phyloP scores from a whole-genome alignment of 1,140 invertebrate genomes.

The Archivesica marissinica region DNA sequence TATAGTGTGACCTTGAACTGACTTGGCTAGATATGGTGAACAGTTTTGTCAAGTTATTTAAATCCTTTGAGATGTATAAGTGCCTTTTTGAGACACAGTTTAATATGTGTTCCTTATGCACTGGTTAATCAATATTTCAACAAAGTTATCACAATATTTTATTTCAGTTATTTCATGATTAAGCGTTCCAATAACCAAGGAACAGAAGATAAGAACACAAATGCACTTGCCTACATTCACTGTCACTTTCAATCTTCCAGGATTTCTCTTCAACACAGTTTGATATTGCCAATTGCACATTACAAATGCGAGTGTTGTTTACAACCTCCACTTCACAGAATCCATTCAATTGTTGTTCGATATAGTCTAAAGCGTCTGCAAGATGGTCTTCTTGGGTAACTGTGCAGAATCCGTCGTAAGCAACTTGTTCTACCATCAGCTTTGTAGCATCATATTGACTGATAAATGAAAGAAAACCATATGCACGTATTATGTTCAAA shows the following conservation, averaged over 20 bases:
- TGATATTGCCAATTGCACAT: background rate
- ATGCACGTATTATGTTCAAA: too few species aligned
- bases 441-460: conserved; percentile 10
- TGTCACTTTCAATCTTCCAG: background rate
- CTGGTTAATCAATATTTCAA: too few species aligned
- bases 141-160: too few species aligned
- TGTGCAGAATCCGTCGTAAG: background rate
- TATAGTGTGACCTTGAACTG: too few species aligned
- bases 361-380: background rate
- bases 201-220: conserved; percentile 16
- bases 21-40: too few species aligned
- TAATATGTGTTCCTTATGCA: too few species aligned
- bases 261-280: background rate
- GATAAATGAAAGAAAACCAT: too few species aligned
- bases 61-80: too few species aligned
- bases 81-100: too few species aligned
- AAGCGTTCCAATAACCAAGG: background rate
- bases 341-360: background rate
- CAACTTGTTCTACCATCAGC: background rate
- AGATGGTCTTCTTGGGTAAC: background rate
- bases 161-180: too few species aligned
- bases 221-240: conserved; percentile 36
- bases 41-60: too few species aligned
- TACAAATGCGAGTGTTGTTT: background rate
- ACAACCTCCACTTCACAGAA: background rate